These are phyloP conservation scores for Brienomyrus longianalis DNA, from an alignment of 2,113 vertebrate genomes.

Conservation along the genomic window DNA sequence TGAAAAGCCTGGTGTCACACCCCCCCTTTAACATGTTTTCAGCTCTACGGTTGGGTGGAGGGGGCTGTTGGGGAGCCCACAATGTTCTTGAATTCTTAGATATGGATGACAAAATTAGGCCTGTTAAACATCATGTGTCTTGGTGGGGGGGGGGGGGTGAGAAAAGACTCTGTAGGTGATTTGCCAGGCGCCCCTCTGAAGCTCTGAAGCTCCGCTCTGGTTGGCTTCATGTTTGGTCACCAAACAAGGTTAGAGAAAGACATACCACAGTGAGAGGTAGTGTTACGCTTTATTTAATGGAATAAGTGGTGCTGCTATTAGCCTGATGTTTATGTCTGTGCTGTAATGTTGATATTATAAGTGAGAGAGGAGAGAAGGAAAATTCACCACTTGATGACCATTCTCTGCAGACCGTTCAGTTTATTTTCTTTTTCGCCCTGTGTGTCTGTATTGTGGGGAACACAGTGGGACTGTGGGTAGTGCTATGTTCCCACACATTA, in stretches of 20 bases:
- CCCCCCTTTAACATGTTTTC: neutral
- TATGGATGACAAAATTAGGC: constrained; percentile 22
- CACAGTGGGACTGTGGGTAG: neutral
- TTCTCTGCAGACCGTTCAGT: neutral
- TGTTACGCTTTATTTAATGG: constrained; percentile 4
- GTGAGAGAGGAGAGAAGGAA: neutral
- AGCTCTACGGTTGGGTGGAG: neutral
- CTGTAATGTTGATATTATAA: constrained; percentile 10
- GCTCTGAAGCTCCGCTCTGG: neutral
- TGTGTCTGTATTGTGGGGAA: neutral
- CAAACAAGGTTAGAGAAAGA: neutral
- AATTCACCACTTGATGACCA: neutral
- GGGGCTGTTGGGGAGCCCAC: neutral
- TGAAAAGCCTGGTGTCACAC: neutral
- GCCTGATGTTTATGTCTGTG: neutral
- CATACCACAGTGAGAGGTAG: neutral
- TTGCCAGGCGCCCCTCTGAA: neutral
- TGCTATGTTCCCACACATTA: neutral
- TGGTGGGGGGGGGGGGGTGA: neutral
- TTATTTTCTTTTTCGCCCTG: neutral
- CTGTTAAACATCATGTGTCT: neutral
- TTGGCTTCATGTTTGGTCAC: neutral
- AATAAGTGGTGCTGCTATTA: neutral
- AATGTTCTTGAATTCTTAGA: constrained; percentile 16
- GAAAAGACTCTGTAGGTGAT: neutral